Base-by-base conservation (phyloP, 2,113 vertebrate species). In the Cranoglanis bouderius region DNA sequence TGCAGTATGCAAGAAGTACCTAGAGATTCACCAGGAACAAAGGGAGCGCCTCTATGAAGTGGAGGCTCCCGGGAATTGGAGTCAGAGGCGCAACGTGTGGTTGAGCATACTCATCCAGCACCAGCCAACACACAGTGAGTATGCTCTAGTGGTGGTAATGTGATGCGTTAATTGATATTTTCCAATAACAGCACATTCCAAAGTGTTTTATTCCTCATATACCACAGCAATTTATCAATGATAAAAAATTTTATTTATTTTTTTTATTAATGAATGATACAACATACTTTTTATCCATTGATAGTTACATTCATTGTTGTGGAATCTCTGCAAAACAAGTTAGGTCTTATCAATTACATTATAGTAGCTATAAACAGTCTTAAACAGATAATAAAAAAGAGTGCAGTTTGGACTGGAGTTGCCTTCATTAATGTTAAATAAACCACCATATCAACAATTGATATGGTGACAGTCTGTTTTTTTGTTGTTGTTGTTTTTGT, bases 11-110 rank as follows among this genome's bases (percentile, higher is more conserved):
- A 95, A 93, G 92, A 96, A 91, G 86, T 98, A 97, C 93, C 94
- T 99, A 88, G 91, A 90, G 87, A 90, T 91, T 86, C 91, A 94
- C 8, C 91, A 95, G 0, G 93, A 95, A 32, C 92, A 97, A 75
- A 94, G 92, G 89, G 94, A 96, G 1, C 95, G 96, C 26, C 93
- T 99, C 83, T 99, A 97, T 92, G 97, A 98, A 92, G 97, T 98
- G 88, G 96, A 98, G 90, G 92, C 97, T 84, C 97, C 97, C 0
- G 98, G 98, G 24, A 94, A 92, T 12, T 98, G 97, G 97, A 93
- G 90, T 89, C 97, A 98, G 89, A 90, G 97, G 4, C n/a, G 88
- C 67, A 99, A 96, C 93, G 96, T 99, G 93, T 99, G 98, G 98
- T 94, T 98, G 49, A 96, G 94, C 92, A 93, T 98, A 92, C 96